Evolutionary conservation across 2,113 vertebrate genomes (phyloP), one percentile per base, ranked within the genome.

Genomic region (Pandion haliaetus): DNA sequence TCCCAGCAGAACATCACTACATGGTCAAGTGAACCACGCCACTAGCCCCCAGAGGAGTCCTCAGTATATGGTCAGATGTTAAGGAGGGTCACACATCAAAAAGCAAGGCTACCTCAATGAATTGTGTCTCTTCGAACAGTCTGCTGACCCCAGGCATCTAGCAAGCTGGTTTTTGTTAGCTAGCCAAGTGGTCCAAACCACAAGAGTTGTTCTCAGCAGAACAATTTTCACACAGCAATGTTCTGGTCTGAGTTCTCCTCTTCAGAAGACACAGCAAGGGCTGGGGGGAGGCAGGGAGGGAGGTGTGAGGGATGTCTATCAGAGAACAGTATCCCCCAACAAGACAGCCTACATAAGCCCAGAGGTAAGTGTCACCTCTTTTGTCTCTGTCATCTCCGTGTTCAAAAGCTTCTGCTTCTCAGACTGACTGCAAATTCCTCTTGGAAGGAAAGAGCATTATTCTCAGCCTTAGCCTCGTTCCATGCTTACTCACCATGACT

Each of bases 331-430:
- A 92, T 71, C 21, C 67, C 72, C 77, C 40, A 89, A 4, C 28
- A 52, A 42, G 7, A 49, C 91, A 69, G 74, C 32, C 88, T 44
- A 5, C 66, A 36, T 34, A 8, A 82, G 38, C 62, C 84, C 0
- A 0, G 45, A 97, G 96, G 96, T 97, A 98, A 97, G 97, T 97
- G 77, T 80, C 59, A 70, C 29, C 26, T 86, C 87, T 89, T 80
- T 93, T 94, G 67, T 90, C 45, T 95, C 74, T 91, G 47, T 59
- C 90, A 57, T 82, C 82, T 86, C 55, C 0, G 1, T 77, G 29
- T 90, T 82, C 62, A 55, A 95, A 95, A 88, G 82, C 95, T 77
- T 95, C 79, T 95, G 93, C 93, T 95, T 86, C 71, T 96, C 83
- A 78, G 54, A 82, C 57, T 44, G 59, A 65, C 83, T 88, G 86